phyloP scores from a whole-genome alignment of 1,140 invertebrate genomes.

The Drosophila serrata region DNA sequence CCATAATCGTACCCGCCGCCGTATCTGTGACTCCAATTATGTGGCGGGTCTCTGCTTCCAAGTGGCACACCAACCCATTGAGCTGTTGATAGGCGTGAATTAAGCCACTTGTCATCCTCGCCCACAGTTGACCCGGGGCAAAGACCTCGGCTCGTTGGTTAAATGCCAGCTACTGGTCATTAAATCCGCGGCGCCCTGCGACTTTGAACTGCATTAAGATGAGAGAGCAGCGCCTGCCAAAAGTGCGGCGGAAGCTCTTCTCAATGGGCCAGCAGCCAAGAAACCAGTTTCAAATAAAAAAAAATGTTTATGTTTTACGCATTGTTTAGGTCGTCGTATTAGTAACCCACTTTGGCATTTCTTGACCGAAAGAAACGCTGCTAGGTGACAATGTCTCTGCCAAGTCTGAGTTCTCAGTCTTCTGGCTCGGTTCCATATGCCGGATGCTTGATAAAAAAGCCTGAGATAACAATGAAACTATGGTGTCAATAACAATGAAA shows the following conservation, averaged over 20 bases:
- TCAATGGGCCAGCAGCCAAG: constrained; percentile 16
- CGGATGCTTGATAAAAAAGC: not conserved
- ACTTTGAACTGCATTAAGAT: constrained; percentile 37
- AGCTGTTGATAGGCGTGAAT: constrained; percentile 58
- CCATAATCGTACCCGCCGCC: constrained; percentile 24
- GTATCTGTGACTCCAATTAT: constrained; percentile 27
- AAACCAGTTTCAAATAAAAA: constrained; percentile 57
- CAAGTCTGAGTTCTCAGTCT: not conserved
- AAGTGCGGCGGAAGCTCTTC: constrained; percentile 4
- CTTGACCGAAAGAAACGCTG: constrained; percentile 61
- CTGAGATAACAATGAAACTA: constrained; percentile 7
- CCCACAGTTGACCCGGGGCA: constrained; percentile 49
- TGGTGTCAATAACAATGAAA: constrained; percentile 9
- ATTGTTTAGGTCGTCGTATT: constrained; percentile 38
- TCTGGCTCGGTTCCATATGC: constrained; percentile 18
- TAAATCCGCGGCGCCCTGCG: constrained; percentile 23
- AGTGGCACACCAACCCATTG: constrained; percentile 39
- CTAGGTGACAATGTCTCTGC: constrained; percentile 3
- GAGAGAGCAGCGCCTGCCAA: constrained; percentile 14
- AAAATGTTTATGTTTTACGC: constrained; percentile 64
- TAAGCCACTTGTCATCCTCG: constrained; percentile 46
- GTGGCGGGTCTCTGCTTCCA: constrained; percentile 14
- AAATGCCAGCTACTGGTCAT: constrained; percentile 22
- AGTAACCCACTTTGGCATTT: constrained; percentile 68
- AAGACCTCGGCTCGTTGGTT: constrained; percentile 60